Conservation (phyloP, 2,797 vertebrate genomes). For the Saxicola maurus region DNA sequence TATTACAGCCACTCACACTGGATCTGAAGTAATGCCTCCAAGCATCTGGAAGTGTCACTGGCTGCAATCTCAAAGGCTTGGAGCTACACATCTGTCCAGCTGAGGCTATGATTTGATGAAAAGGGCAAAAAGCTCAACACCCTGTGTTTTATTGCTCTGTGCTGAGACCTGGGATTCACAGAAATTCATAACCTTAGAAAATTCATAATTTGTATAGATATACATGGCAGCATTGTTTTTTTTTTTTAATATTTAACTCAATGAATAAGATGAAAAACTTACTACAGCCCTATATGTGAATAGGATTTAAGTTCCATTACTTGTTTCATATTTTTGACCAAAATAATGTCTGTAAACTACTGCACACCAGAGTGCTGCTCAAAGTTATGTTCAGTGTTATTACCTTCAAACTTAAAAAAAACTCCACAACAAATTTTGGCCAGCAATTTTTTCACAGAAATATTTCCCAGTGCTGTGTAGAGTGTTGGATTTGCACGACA, state of each 20-base stretch:
- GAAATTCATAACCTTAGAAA: background rate
- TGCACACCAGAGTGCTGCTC: background rate
- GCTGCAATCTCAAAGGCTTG: background rate
- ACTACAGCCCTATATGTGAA: background rate
- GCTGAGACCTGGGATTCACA: background rate
- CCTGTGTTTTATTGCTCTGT: background rate
- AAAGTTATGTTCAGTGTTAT: background rate
- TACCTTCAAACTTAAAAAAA: background rate
- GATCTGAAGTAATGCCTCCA: background rate
- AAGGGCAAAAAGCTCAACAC: background rate
- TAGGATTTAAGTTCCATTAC: background rate
- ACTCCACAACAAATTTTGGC: background rate
- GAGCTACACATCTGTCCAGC: background rate
- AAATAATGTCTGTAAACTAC: background rate
- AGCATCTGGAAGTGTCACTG: background rate
- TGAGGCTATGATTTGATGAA: background rate
- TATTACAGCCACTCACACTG: background rate
- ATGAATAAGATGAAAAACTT: background rate
- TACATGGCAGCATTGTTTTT: accelerated
- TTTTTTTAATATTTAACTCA: background rate
- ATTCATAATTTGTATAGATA: background rate
- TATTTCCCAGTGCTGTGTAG: background rate
- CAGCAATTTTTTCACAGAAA: background rate
- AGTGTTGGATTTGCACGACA: background rate
- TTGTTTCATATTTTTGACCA: background rate